A percentile compares a stretch with the other conserved stretches of the same genome.
Evolutionary conservation across 2,888 invertebrate species (phyloP).

Genomic region (Drosophila subsilvestris): DNA sequence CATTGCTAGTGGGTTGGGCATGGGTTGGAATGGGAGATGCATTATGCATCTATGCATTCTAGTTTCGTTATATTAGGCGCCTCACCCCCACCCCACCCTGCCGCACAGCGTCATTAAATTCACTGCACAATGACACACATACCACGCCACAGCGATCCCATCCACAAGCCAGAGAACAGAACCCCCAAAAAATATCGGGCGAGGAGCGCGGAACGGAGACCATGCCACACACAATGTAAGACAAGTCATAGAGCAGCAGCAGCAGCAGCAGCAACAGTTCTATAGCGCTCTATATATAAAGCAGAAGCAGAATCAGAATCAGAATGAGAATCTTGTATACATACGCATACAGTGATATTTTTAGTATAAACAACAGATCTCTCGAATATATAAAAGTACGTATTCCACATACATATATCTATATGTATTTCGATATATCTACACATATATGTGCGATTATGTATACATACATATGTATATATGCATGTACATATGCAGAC

Average conservation of each 20-base stretch:
- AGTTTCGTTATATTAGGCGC: conserved; percentile 52
- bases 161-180: conserved; percentile 39
- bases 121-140: conserved; percentile 71
- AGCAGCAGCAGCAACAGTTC: background rate
- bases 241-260: conserved; percentile 16
- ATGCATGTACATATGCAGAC: conserved; percentile 6
- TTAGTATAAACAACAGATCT: conserved; percentile 80
- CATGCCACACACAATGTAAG: conserved; percentile 32
- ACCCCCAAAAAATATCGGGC: conserved; percentile 1
- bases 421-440: conserved; percentile 33
- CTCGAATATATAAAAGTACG: conserved; percentile 40
- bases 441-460: conserved; percentile 31
- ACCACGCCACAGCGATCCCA: conserved; percentile 38
- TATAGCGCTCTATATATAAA: conserved; percentile 37
- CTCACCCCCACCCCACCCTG: conserved; percentile 38
- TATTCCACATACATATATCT: conserved; percentile 18
- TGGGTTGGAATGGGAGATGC: conserved; percentile 20
- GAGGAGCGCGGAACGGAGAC: conserved; percentile 18
- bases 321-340: conserved; percentile 51
- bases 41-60: conserved; percentile 17
- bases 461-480: conserved; percentile 14
- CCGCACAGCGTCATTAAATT: conserved; percentile 52
- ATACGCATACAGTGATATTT: conserved; percentile 78
- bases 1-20: conserved; percentile 8
- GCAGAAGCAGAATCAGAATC: conserved; percentile 45